phyloP scores from a whole-genome alignment of 2,797 vertebrate species.

The Xenentodon cancila region DNA sequence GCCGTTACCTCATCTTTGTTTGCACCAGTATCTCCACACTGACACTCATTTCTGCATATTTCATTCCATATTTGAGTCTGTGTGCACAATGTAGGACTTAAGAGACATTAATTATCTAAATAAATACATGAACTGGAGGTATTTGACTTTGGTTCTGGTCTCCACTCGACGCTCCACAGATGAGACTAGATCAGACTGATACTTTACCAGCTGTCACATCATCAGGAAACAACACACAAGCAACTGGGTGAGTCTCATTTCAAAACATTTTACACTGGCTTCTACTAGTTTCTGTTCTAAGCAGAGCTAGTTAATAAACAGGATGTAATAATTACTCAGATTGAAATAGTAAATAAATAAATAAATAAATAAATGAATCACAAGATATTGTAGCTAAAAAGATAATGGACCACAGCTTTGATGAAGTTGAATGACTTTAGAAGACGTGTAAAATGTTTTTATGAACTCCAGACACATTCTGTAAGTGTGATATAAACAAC shows the following conservation, averaged over 20 bases:
- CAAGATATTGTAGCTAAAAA: too few species aligned
- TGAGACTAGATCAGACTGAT: too few species aligned
- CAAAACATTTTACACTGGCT: constrained; percentile 46
- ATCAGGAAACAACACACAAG: constrained; percentile 3
- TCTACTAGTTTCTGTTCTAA: constrained; percentile 4
- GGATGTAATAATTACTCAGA: neutral
- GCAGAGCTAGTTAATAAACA: neutral
- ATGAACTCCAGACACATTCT: constrained; percentile 9
- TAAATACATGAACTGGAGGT: too few species aligned
- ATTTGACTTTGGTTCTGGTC: too few species aligned
- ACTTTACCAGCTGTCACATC: too few species aligned
- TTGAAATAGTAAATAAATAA: neutral
- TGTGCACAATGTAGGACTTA: too few species aligned
- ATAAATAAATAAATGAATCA: too few species aligned
- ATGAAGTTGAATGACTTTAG: constrained; percentile 9
- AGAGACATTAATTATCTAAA: too few species aligned
- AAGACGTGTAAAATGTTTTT: constrained; percentile 37
- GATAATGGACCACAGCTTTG: too few species aligned
- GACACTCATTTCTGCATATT: neutral
- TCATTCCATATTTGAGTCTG: neutral
- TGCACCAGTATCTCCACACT: neutral
- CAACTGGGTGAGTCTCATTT: neutral
- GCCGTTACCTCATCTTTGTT: constrained; percentile 30
- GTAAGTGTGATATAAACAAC: constrained; percentile 6
- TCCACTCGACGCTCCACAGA: neutral